phyloP scores from a whole-genome alignment of 2,113 vertebrate species.

The Microcebus tavaratra region DNA sequence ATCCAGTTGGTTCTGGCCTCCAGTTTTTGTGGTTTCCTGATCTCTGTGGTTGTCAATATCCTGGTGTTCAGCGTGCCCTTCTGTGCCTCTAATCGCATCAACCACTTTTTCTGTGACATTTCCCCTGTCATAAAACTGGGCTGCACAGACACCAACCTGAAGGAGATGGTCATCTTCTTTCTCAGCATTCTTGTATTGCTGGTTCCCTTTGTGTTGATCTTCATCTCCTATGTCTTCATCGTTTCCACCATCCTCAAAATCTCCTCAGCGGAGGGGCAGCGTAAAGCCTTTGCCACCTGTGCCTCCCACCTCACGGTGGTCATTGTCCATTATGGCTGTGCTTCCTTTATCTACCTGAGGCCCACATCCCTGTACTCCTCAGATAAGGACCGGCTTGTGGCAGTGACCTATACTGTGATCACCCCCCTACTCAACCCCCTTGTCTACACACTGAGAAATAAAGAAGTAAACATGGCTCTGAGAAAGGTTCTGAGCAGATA shows the following conservation, averaged over 20 bases:
- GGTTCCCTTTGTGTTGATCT: constrained; percentile 60
- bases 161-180: constrained; percentile 58
- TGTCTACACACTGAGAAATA: constrained; percentile 67
- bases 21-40: constrained; percentile 66
- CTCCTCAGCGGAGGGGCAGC: constrained; percentile 45
- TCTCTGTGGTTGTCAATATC: constrained; percentile 51
- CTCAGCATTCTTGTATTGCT: constrained; percentile 68
- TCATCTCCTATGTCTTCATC: constrained; percentile 66
- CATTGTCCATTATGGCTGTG: constrained; percentile 58
- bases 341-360: constrained; percentile 67
- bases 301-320: constrained; percentile 71
- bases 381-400: constrained; percentile 56
- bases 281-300: constrained; percentile 64
- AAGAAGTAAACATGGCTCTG: constrained; percentile 54
- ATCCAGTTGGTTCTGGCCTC: constrained; percentile 11
- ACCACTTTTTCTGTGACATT: constrained; percentile 69
- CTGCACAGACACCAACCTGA: constrained; percentile 62
- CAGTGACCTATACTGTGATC: constrained; percentile 64
- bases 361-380: constrained; percentile 41
- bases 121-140: constrained; percentile 64
- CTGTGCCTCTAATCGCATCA: constrained; percentile 53
- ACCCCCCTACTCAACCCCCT: constrained; percentile 59
- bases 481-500: constrained; percentile 29
- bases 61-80: constrained; percentile 56
- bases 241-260: constrained; percentile 67